Conservation (phyloP, 2,888 invertebrate species). For the Cheilosia pagana region DNA sequence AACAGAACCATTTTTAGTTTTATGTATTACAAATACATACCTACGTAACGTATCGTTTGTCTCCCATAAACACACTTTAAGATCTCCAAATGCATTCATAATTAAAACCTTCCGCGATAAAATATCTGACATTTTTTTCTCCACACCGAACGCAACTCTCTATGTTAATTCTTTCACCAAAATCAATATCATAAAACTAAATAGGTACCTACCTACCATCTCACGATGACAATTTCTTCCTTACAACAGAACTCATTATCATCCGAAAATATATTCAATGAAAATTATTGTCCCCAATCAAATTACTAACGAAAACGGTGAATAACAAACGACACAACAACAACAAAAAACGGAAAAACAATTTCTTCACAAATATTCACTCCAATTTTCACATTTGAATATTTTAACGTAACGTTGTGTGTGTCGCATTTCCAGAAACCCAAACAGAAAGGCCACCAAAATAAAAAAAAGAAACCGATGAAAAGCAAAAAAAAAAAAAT, state of each 20-base stretch:
- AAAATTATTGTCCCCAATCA: slow-evolving; percentile 70
- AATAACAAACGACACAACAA: slow-evolving; percentile 10
- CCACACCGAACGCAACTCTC: slow-evolving; percentile 41
- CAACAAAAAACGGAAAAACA: slow-evolving; percentile 57
- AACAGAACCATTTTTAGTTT: slow-evolving; percentile 41
- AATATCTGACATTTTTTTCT: slow-evolving; percentile 51
- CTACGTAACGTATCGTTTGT: slow-evolving; percentile 44
- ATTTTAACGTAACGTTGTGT: slow-evolving; percentile 50
- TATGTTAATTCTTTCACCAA: slow-evolving; percentile 60
- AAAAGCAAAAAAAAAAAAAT: slow-evolving; percentile 43
- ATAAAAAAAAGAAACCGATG: slow-evolving; percentile 27
- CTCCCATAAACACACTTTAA: slow-evolving; percentile 33
- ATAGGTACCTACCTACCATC: too few relatives aligned
- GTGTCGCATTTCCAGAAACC: slow-evolving; percentile 37
- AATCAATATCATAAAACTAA: slow-evolving; percentile 73
- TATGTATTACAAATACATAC: slow-evolving; percentile 3
- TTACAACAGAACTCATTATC: slow-evolving; percentile 58
- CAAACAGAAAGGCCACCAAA: slow-evolving; percentile 31
- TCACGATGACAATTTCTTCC: slow-evolving; percentile 70
- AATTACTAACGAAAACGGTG: slow-evolving; percentile 68
- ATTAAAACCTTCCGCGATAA: slow-evolving; percentile 38
- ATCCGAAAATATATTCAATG: slow-evolving; percentile 61
- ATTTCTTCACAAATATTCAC: slow-evolving; percentile 69
- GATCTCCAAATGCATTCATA: slow-evolving; percentile 36
- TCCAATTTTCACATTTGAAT: slow-evolving; percentile 72